These are phyloP conservation scores for Perca fluviatilis DNA, from an alignment of 2,113 vertebrate species.

Conservation along the genomic window DNA sequence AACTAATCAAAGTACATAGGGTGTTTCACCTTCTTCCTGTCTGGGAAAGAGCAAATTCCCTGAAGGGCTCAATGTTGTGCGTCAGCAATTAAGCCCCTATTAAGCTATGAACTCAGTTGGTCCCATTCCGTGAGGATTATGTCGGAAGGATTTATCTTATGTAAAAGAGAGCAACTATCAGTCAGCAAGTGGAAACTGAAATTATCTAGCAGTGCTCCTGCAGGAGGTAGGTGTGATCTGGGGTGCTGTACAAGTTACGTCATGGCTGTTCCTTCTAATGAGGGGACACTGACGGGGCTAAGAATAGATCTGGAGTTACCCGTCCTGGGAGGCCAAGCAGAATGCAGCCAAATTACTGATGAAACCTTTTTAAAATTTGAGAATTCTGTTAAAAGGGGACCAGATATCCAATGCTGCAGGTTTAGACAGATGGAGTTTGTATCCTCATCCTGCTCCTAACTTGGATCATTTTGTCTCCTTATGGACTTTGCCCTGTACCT, in stretches of 20 bases:
- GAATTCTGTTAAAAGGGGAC: not conserved
- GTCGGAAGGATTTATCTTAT: constrained; percentile 53
- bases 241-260: not conserved
- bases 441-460: not conserved
- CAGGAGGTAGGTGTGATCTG: not conserved
- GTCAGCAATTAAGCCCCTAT: constrained; percentile 60
- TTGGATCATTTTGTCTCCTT: not conserved
- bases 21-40: not conserved
- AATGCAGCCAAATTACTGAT: not conserved
- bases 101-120: constrained; percentile 22
- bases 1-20: not conserved
- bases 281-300: not conserved
- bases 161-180: constrained; percentile 47
- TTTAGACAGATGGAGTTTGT: not conserved
- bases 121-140: constrained; percentile 50
- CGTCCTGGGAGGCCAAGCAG: not conserved
- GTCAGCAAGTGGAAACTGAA: not conserved
- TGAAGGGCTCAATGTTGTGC: constrained; percentile 6
- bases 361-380: not conserved
- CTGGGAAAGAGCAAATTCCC: constrained; percentile 4
- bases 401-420: not conserved
- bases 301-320: not conserved
- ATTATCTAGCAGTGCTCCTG: not conserved
- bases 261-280: not conserved
- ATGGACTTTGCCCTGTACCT: not conserved